Evolutionary conservation across 2,888 invertebrate genomes (phyloP).

Genomic region (Melitaea athalia): DNA sequence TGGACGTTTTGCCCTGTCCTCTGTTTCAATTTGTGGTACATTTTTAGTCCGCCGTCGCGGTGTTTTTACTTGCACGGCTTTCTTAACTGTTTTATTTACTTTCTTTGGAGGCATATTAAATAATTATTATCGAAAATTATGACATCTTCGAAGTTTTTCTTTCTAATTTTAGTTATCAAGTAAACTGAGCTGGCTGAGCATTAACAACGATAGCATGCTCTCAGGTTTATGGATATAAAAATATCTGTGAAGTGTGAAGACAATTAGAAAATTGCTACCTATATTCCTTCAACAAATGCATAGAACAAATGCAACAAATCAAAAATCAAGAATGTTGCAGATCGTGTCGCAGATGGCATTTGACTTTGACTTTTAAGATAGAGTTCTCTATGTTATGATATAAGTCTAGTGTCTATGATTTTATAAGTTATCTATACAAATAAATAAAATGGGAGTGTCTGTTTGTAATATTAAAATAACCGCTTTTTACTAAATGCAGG

Average conservation of each 20-base stretch:
- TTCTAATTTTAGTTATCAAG: background rate
- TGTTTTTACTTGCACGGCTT: conserved; percentile 28
- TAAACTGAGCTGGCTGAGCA: too few relatives aligned
- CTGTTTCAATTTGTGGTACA: conserved; percentile 44
- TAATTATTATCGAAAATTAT: conserved; percentile 8
- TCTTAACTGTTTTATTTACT: conserved; percentile 34
- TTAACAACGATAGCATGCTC: background rate
- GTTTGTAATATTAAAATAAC: too few relatives aligned
- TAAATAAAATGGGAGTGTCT: too few relatives aligned
- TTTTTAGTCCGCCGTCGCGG: conserved; percentile 38
- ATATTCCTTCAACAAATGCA: too few relatives aligned
- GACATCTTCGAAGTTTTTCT: conserved; percentile 6
- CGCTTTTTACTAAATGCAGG: too few relatives aligned
- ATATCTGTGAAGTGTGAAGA: conserved; percentile 7
- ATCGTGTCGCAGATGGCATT: background rate
- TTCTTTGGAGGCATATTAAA: conserved; percentile 49
- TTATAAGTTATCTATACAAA: too few relatives aligned
- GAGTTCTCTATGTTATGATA: background rate
- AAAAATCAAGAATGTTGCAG: too few relatives aligned
- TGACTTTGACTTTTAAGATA: background rate
- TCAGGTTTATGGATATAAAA: conserved; percentile 9
- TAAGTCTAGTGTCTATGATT: background rate
- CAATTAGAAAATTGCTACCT: too few relatives aligned
- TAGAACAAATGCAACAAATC: too few relatives aligned
- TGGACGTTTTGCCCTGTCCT: conserved; percentile 41